Percentiles rank a stretch among this genome's conserved stretches.
Conservation (phyloP, 2,797 vertebrate species). For the Smutsia temminckii region DNA sequence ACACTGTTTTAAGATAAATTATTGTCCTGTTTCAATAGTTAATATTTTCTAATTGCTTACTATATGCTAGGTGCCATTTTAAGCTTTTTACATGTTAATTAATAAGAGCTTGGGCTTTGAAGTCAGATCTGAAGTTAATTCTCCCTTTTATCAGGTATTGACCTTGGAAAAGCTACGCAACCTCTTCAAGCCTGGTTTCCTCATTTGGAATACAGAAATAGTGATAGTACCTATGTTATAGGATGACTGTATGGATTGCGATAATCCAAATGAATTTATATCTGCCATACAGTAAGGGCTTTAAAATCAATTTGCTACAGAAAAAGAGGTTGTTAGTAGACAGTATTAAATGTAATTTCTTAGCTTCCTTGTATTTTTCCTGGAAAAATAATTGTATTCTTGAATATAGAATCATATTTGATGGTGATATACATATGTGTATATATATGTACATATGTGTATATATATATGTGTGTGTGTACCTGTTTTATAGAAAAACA, state of each 20-base stretch:
- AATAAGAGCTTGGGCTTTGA: constrained; percentile 2
- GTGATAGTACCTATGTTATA: background rate
- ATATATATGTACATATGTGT: too few species aligned
- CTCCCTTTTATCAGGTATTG: background rate
- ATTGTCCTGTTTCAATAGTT: background rate
- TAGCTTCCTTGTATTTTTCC: constrained; percentile 25
- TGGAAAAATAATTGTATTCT: constrained; percentile 27
- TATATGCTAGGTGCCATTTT: background rate
- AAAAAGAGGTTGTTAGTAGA: background rate
- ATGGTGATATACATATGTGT: background rate
- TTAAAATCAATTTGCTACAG: constrained; percentile 10
- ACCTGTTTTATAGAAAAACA: background rate
- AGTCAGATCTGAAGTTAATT: constrained; percentile 23
- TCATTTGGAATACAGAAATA: background rate
- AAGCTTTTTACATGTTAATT: constrained; percentile 23
- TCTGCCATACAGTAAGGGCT: background rate
- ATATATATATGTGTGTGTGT: too few species aligned
- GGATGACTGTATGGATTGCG: background rate
- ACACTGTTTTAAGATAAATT: constrained; percentile 5
- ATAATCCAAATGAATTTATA: background rate
- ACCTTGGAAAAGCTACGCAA: background rate
- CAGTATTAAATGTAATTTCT: constrained; percentile 25
- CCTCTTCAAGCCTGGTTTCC: background rate
- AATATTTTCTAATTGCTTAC: constrained; percentile 12
- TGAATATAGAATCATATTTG: constrained; percentile 24